Evolutionary conservation across 2,113 vertebrate genomes (phyloP), one percentile per base, ranked within the genome.

Genomic region (Montifringilla adamsi): DNA sequence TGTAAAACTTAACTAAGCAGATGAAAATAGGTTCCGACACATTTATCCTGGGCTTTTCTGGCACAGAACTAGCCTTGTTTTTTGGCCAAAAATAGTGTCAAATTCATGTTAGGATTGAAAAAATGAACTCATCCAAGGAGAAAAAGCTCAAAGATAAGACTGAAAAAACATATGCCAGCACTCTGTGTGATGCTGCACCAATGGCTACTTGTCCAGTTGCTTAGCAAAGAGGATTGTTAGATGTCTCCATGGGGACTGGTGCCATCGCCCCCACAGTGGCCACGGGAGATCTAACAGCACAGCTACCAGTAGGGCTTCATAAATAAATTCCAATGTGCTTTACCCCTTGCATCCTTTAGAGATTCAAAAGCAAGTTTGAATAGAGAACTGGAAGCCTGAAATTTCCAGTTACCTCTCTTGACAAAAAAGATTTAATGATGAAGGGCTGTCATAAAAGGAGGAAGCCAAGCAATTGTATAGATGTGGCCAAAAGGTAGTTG

Each of bases 1-100:
- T 93, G 87, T 66, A 91, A 67, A 60, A 81, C 50, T 96, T 84
- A 82, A 89, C 78, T 89, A 89, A 81, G 80, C 39, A 94, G 87
- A 94, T 89, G 56, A 84, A 93, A 93, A 91, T 95, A 93, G 77
- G 66, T 84, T 89, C 87, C 94, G 90, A 87, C 90, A 96, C 87
- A 82, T 82, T 70, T 87, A 87, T 70, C 77, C 33, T 60, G 10
- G 56, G 44, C 58, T 84, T 24, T 64, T 78, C 60, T 95, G 73
- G 62, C 73, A 91, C 27, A 52, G 56, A 87, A 17, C 13, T 59
- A 77, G 28, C 44, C 52, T 74, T 70, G 47, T 0, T 47, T 84
- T 79, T 67, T 46, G 15, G 49, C 53, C 78, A 91, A 72, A 91
- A 92, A 69, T 37, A 4, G 0, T 58, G 78, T 84, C 33, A 16